Evolutionary conservation across 2,888 invertebrate genomes (phyloP).

Genomic region (Polyommatus icarus): DNA sequence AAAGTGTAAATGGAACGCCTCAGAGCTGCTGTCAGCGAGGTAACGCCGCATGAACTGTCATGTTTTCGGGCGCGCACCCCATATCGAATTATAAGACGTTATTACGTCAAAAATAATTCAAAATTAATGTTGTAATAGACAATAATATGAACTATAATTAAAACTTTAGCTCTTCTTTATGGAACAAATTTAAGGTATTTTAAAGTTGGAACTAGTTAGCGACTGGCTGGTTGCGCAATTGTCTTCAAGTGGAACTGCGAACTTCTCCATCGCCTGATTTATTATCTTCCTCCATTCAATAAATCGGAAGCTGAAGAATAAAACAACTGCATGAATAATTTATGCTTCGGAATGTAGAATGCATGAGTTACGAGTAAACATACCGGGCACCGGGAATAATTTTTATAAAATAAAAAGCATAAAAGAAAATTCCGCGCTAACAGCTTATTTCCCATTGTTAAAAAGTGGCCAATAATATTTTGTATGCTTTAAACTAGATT

Average conservation of each 20-base stretch:
- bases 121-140: no score
- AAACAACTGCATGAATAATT: conserved; percentile 14
- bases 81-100: no score
- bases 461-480: neutral
- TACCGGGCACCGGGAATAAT: neutral
- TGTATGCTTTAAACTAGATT: no score
- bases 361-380: neutral
- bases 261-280: conserved; percentile 8
- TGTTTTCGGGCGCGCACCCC: no score
- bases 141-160: neutral
- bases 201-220: neutral
- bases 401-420: neutral
- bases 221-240: neutral
- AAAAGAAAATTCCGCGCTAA: neutral
- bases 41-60: no score
- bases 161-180: neutral
- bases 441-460: neutral
- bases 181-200: neutral
- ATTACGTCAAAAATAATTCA: no score
- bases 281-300: neutral
- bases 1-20: no score
- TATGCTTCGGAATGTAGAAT: neutral
- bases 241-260: neutral
- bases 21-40: no score
- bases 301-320: conserved; percentile 13